Conservation (phyloP, 2,888 invertebrate genomes). For the Chrysolina haemoptera region DNA sequence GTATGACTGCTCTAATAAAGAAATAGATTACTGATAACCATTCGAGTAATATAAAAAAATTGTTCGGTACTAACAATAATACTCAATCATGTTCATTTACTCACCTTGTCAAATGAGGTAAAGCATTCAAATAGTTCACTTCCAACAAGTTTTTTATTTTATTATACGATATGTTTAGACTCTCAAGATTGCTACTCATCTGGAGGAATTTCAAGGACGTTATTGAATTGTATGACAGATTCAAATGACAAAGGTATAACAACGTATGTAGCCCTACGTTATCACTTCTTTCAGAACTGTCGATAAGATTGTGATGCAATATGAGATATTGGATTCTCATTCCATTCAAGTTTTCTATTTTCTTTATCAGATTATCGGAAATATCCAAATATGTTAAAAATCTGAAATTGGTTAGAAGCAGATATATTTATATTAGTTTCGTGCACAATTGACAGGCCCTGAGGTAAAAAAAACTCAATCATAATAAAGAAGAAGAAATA, state of each 20-base stretch:
- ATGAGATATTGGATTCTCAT: slow-evolving; percentile 66
- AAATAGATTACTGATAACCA: too few relatives aligned
- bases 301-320: slow-evolving; percentile 57
- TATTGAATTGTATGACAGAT: slow-evolving; percentile 73
- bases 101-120: slow-evolving; percentile 61
- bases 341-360: slow-evolving; percentile 73
- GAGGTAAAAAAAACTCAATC: too few relatives aligned
- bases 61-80: too few relatives aligned
- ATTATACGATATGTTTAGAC: slow-evolving; percentile 65
- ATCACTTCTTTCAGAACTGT: slow-evolving; percentile 64
- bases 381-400: slow-evolving; percentile 74
- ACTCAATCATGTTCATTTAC: neutral
- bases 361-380: slow-evolving; percentile 74
- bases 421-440: too few relatives aligned
- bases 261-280: slow-evolving; percentile 72
- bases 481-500: too few relatives aligned
- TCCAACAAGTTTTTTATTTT: slow-evolving; percentile 64
- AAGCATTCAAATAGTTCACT: slow-evolving; percentile 62
- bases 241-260: slow-evolving; percentile 71
- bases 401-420: slow-evolving; percentile 63
- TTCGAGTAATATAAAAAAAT: too few relatives aligned
- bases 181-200: slow-evolving; percentile 63
- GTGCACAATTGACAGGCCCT: too few relatives aligned
- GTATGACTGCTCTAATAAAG: too few relatives aligned
- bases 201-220: slow-evolving; percentile 72